These are phyloP conservation scores for Oryzias woworae DNA, from an alignment of 2,113 vertebrate species.

Conservation along the genomic window DNA sequence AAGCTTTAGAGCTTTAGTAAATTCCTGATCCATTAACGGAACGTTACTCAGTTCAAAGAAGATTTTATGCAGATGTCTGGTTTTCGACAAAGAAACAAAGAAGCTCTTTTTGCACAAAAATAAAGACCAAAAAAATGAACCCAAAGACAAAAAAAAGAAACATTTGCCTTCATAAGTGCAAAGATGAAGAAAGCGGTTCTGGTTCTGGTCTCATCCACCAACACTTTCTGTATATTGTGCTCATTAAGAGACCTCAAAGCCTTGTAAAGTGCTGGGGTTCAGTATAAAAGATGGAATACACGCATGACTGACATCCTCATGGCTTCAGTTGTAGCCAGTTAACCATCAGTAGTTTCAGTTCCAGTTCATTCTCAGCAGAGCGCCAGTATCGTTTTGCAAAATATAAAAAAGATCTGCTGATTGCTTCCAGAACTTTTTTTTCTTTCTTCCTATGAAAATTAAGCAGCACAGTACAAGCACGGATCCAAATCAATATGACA, in stretches of 20 bases:
- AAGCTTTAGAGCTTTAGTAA: too few species aligned
- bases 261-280: constrained; percentile 60
- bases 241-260: constrained; percentile 62
- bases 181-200: not conserved
- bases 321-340: constrained; percentile 66
- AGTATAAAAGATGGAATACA: constrained; percentile 54
- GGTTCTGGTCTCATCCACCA: constrained; percentile 12
- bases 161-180: too few species aligned
- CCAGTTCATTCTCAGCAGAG: constrained; percentile 27
- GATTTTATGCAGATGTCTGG: too few species aligned
- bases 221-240: constrained; percentile 15
- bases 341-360: constrained; percentile 62
- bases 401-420: constrained; percentile 39
- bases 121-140: too few species aligned
- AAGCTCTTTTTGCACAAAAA: too few species aligned
- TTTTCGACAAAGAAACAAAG: too few species aligned
- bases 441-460: not conserved
- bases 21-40: too few species aligned
- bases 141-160: too few species aligned
- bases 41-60: too few species aligned
- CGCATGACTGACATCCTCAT: constrained; percentile 78
- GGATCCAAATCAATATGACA: constrained; percentile 22
- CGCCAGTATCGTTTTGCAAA: constrained; percentile 46
- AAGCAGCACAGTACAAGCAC: constrained; percentile 26
- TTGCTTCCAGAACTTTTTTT: constrained; percentile 35